These are phyloP conservation scores for Limnephilus rhombicus DNA, from an alignment of 2,888 invertebrate genomes.

Conservation along the genomic window DNA sequence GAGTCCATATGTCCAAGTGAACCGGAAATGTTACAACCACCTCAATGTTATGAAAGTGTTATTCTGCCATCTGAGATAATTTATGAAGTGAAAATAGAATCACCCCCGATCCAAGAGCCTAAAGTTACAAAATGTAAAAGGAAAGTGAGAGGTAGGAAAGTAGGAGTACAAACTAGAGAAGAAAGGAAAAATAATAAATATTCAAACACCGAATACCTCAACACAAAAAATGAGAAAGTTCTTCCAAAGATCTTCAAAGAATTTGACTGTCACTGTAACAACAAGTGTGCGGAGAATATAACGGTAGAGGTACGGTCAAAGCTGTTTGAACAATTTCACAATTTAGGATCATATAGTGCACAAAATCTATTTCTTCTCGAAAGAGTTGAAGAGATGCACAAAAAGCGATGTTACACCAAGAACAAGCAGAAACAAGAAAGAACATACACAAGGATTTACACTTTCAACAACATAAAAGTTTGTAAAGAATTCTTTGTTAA, in stretches of 20 bases:
- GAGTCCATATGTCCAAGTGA: neutral
- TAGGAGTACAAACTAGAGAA: conserved; percentile 44
- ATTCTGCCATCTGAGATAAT: neutral
- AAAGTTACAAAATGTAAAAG: neutral
- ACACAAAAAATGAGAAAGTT: conserved; percentile 47
- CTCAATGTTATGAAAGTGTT: neutral
- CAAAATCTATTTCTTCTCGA: conserved; percentile 53
- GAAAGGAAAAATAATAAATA: conserved; percentile 51
- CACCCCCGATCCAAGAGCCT: neutral
- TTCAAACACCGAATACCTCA: conserved; percentile 39
- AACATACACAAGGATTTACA: conserved; percentile 11
- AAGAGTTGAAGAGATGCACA: conserved; percentile 41
- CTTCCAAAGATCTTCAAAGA: conserved; percentile 48
- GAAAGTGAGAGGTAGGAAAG: conserved; percentile 42
- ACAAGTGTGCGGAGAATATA: conserved; percentile 45
- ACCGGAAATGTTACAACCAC: neutral
- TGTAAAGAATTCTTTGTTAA: conserved; percentile 14
- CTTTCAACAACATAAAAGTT: neutral
- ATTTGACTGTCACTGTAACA: conserved; percentile 44
- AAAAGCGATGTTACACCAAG: conserved; percentile 41
- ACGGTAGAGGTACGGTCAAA: neutral
- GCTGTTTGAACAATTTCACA: conserved; percentile 44
- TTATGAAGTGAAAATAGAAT: neutral
- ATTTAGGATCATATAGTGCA: conserved; percentile 49
- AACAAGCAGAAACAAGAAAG: conserved; percentile 25